Percentiles rank a stretch among this genome's conserved stretches.
Conservation (phyloP, 1,140 invertebrate genomes). For the Oedothorax gibbosus region DNA sequence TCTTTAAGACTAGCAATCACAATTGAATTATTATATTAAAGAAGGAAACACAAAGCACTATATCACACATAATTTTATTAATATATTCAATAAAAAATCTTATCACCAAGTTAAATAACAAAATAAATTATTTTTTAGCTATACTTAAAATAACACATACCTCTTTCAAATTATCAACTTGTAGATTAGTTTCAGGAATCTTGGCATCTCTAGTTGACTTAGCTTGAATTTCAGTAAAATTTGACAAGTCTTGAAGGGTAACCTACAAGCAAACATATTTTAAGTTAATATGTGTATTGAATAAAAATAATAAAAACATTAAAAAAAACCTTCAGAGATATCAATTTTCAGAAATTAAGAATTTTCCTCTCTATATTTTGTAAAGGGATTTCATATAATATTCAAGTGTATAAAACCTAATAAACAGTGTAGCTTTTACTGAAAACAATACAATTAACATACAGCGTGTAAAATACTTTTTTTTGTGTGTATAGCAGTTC, state of each 20-base stretch:
- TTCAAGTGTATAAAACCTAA: background rate
- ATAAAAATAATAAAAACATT: background rate
- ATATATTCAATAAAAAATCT: too few relatives aligned
- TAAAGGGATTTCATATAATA: background rate
- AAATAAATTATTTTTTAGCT: background rate
- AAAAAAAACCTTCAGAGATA: background rate
- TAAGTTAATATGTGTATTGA: background rate
- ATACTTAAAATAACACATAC: conserved; percentile 26
- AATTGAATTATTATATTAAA: too few relatives aligned
- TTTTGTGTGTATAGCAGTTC: too few relatives aligned
- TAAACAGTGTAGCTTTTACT: too few relatives aligned
- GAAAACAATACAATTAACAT: too few relatives aligned
- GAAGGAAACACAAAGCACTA: too few relatives aligned
- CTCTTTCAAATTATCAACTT: conserved; percentile 29
- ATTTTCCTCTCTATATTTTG: too few relatives aligned
- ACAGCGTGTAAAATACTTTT: too few relatives aligned
- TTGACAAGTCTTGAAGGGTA: conserved; percentile 36
- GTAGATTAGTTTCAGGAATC: conserved; percentile 40
- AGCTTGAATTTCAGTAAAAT: conserved; percentile 42
- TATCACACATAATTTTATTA: too few relatives aligned
- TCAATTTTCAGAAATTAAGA: background rate
- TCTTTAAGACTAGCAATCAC: too few relatives aligned
- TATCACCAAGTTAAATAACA: background rate
- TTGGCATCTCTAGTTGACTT: conserved; percentile 44
- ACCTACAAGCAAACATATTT: conserved; percentile 25